These are phyloP conservation scores for Acanthaster planci DNA, from an alignment of 35 echinoderm and acorn worm genomes.

Conservation along the genomic window DNA sequence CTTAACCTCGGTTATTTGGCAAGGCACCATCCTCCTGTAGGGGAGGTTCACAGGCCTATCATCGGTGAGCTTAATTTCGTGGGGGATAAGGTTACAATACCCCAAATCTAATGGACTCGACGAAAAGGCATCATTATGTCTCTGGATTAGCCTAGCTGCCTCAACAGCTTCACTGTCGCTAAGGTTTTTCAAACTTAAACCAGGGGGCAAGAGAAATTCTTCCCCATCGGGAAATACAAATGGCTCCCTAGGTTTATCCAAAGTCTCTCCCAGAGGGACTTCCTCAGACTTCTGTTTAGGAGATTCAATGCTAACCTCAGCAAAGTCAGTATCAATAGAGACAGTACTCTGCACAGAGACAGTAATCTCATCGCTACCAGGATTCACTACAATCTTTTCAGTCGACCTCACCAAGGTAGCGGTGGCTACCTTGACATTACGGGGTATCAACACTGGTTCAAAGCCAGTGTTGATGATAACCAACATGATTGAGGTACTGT, in stretches of 20 bases:
- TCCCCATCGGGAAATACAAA: background rate
- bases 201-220: background rate
- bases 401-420: background rate
- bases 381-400: background rate
- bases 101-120: no score
- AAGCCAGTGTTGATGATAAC: background rate
- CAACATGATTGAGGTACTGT: background rate
- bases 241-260: background rate
- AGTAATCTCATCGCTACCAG: no score
- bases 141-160: no score
- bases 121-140: no score
- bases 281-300: no score
- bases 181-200: constrained; percentile 1
- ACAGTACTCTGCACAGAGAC: no score
- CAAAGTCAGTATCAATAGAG: no score
- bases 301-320: no score
- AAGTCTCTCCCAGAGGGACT: background rate
- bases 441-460: background rate
- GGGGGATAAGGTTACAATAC: constrained; percentile 42
- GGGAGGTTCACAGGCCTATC: constrained; percentile 28
- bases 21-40: constrained; percentile 6
- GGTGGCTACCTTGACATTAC: background rate
- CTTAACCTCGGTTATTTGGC: constrained; percentile 36
- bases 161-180: background rate
- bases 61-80: constrained; percentile 36